These are phyloP conservation scores for Plutomurus gul DNA, from an alignment of 1,140 invertebrate genomes.

Conservation along the genomic window DNA sequence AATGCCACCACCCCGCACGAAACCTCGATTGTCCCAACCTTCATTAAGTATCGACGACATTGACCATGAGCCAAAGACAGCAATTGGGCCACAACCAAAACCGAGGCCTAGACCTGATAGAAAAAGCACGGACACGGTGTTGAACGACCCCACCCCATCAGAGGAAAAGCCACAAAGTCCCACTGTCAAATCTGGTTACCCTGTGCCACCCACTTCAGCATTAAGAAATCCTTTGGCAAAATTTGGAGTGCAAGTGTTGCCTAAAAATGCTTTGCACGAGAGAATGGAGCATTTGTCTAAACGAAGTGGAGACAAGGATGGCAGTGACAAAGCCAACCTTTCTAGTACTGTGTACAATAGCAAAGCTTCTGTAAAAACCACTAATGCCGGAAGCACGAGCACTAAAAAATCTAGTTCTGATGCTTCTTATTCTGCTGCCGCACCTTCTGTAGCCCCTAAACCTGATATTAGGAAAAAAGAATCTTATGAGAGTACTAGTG, in stretches of 20 bases:
- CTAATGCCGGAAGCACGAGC: not conserved
- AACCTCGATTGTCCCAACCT: slow-evolving; percentile 22
- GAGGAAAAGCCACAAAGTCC: not conserved
- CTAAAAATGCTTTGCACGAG: slow-evolving; percentile 49
- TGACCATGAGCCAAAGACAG: not conserved
- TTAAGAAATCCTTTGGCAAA: slow-evolving; percentile 35
- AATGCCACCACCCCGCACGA: slow-evolving; percentile 26
- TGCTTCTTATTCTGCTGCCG: not conserved
- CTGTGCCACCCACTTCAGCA: slow-evolving; percentile 7
- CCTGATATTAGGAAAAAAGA: not conserved
- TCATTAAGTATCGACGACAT: not conserved
- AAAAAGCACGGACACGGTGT: not conserved
- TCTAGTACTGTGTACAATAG: not conserved
- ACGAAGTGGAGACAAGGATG: not conserved
- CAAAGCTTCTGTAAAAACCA: not conserved
- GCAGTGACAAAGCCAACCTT: not conserved
- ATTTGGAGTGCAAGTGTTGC: slow-evolving; percentile 52
- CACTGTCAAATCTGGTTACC: not conserved
- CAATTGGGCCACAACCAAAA: slow-evolving; percentile 29
- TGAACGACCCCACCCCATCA: not conserved
- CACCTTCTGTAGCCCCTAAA: not conserved
- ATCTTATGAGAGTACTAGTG: not conserved
- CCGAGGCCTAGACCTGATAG: slow-evolving; percentile 40
- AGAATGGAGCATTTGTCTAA: slow-evolving; percentile 40
- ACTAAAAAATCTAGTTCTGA: not conserved